A percentile compares a stretch with the other conserved stretches of the same genome.
These are phyloP conservation scores for Castor canadensis DNA, from an alignment of 2,113 vertebrate species.

Conservation along the genomic window DNA sequence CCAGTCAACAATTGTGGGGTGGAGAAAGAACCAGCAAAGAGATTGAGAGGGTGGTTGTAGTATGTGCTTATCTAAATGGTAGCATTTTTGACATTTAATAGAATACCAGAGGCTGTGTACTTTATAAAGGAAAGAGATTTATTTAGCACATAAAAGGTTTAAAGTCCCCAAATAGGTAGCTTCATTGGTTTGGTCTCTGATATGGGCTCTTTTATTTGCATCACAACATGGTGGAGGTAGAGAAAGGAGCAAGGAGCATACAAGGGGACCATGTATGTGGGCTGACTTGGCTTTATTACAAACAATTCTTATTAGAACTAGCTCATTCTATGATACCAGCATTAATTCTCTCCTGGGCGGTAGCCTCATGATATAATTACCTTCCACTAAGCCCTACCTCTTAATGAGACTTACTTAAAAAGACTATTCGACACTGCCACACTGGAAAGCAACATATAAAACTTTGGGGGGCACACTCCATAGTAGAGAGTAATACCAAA, in stretches of 20 bases:
- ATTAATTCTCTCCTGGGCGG: not conserved
- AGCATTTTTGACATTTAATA: not conserved
- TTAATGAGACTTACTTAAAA: not conserved
- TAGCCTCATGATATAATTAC: not conserved
- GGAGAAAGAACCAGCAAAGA: not conserved
- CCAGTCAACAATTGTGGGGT: fast-evolving
- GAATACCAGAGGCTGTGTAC: too few species aligned
- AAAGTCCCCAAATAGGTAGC: not conserved
- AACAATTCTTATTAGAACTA: not conserved
- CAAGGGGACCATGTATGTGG: not conserved
- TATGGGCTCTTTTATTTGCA: not conserved
- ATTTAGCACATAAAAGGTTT: not conserved
- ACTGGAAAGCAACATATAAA: not conserved
- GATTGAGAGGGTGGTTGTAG: not conserved
- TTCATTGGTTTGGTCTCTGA: not conserved
- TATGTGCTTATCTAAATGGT: not conserved
- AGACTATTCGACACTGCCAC: not conserved
- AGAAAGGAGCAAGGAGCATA: not conserved
- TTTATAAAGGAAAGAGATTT: not conserved
- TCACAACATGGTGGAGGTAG: not conserved
- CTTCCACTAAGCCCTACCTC: not conserved
- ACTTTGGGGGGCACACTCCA: not conserved
- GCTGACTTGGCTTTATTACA: not conserved
- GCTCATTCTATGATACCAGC: not conserved
- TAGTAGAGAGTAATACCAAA: not conserved